A percentile compares a stretch with the other conserved stretches of the same genome.
phyloP scores from a whole-genome alignment of 2,113 vertebrate species.

The Dipodomys ordii region DNA sequence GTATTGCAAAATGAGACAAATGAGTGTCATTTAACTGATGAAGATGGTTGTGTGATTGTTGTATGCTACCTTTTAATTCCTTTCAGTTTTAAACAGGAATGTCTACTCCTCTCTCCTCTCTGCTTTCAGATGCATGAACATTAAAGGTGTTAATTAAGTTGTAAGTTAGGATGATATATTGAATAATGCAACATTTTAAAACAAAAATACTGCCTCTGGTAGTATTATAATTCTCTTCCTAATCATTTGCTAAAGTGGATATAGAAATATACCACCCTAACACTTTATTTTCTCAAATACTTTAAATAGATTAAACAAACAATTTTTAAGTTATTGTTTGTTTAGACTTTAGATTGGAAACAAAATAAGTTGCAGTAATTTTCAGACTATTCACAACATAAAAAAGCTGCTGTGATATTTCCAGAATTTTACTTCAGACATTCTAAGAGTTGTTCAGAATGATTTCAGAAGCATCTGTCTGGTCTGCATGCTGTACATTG shows the following conservation, averaged over 20 bases:
- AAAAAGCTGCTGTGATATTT: background rate
- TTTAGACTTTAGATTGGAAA: background rate
- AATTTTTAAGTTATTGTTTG: background rate
- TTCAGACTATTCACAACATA: background rate
- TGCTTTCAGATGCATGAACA: background rate
- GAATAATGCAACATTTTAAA: constrained; percentile 6
- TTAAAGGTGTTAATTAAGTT: constrained; percentile 1
- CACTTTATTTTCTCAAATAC: background rate
- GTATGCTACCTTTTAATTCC: background rate
- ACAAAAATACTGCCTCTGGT: background rate
- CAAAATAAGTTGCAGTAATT: background rate
- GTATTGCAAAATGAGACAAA: background rate
- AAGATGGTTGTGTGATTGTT: background rate
- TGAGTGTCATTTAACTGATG: background rate
- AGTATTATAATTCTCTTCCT: background rate
- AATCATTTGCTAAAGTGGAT: background rate
- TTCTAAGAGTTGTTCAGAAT: constrained; percentile 1
- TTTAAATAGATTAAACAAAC: background rate
- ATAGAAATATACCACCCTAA: background rate
- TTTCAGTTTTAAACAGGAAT: constrained; percentile 34
- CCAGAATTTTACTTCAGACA: background rate
- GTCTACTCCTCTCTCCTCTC: background rate
- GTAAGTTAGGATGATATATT: background rate
- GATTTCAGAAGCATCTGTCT: background rate
- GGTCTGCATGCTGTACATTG: background rate